phyloP scores from a whole-genome alignment of 2,113 vertebrate genomes.

The Aptenodytes forsteri region DNA sequence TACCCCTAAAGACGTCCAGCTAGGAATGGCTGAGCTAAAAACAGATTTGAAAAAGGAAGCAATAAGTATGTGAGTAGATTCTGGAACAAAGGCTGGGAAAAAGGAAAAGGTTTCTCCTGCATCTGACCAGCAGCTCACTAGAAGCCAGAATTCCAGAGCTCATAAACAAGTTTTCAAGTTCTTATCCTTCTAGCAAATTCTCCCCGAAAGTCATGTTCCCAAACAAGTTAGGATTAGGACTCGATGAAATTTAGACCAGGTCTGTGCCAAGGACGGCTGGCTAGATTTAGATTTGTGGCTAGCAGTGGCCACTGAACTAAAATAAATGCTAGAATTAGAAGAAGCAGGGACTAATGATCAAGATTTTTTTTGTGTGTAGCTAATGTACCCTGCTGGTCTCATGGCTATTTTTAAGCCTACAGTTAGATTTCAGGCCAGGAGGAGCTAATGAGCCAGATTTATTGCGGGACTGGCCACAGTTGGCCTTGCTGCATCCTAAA shows the following conservation, averaged over 20 bases:
- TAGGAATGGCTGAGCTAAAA: background rate
- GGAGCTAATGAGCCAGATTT: background rate
- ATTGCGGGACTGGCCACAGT: background rate
- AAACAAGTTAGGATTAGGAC: background rate
- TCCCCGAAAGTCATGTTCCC: background rate
- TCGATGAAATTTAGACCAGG: background rate
- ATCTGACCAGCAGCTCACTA: background rate
- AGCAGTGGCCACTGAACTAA: background rate
- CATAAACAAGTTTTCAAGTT: background rate
- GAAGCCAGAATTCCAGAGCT: background rate
- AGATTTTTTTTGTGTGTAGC: background rate
- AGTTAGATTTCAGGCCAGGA: background rate
- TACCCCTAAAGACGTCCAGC: background rate
- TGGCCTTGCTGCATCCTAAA: background rate
- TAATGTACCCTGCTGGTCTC: background rate
- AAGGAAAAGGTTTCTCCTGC: background rate
- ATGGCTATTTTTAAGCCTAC: background rate
- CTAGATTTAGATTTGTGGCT: background rate
- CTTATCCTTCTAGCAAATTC: background rate
- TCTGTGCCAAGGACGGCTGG: background rate
- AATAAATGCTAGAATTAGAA: background rate
- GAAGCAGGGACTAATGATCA: background rate
- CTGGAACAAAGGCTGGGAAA: background rate
- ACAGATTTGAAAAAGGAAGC: background rate
- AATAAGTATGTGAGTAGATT: background rate